A percentile compares a stretch with the other conserved stretches of the same genome.
Conservation (phyloP, 2,113 vertebrate species). For the Hipposideros armiger region DNA sequence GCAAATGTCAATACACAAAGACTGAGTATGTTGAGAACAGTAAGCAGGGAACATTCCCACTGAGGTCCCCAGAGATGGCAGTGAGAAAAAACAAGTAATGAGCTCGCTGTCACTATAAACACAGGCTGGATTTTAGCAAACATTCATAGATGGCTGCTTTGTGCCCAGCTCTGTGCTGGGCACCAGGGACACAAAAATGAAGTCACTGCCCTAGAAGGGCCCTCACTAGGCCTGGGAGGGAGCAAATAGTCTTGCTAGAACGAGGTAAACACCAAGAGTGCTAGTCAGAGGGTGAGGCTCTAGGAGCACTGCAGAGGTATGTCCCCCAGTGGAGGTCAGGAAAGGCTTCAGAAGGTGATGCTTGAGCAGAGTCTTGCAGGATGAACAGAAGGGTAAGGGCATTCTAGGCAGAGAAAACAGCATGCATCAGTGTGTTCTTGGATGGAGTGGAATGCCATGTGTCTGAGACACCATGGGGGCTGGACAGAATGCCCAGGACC, state of each 20-base stretch:
- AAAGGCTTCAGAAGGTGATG: constrained; percentile 6
- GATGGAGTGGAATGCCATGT: neutral
- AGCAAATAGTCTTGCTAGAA: neutral
- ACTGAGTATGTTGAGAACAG: neutral
- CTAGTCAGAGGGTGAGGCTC: neutral
- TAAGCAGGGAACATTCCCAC: neutral
- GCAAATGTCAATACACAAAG: neutral
- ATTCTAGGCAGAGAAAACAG: neutral
- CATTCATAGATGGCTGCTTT: neutral
- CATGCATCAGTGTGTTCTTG: neutral
- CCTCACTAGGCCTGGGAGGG: neutral
- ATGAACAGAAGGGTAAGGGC: neutral
- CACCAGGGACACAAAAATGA: neutral
- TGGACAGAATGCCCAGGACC: neutral
- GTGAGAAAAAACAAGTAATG: neutral
- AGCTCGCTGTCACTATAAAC: neutral
- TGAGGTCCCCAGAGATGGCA: neutral
- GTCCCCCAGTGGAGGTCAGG: neutral
- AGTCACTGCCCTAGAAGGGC: neutral
- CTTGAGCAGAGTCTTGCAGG: neutral
- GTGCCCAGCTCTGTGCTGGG: neutral
- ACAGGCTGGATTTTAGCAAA: neutral
- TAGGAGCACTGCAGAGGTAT: neutral
- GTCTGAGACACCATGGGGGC: neutral
- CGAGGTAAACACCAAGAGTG: neutral